Percentiles rank a stretch among this genome's conserved stretches.
phyloP scores from a whole-genome alignment of 2,113 vertebrate genomes.

The Otus sunia region DNA sequence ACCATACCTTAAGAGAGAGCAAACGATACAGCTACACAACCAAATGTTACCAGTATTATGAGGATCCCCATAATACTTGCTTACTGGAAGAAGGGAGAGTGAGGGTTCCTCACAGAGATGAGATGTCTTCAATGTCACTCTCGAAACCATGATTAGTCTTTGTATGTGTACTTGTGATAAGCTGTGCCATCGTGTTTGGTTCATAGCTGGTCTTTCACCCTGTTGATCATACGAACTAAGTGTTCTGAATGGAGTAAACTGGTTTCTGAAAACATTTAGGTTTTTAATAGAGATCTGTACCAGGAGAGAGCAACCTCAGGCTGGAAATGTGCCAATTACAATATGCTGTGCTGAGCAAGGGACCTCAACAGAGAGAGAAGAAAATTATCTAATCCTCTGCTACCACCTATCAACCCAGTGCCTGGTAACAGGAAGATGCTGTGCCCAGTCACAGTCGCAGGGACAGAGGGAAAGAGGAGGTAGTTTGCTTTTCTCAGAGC shows the following conservation, averaged over 20 bases:
- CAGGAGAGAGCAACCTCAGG: neutral
- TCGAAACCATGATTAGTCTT: neutral
- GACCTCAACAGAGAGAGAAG: neutral
- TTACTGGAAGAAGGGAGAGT: neutral
- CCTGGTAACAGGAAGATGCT: neutral
- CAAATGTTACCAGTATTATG: neutral
- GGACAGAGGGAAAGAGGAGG: neutral
- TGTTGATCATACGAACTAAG: neutral
- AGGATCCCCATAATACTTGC: neutral
- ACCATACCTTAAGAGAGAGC: neutral
- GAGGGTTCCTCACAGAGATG: rapidly evolving
- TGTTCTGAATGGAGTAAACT: neutral
- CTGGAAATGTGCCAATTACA: neutral
- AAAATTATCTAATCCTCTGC: neutral
- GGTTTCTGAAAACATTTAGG: neutral
- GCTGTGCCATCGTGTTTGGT: neutral
- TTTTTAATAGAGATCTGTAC: neutral
- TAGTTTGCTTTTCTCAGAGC: neutral
- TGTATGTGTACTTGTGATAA: neutral
- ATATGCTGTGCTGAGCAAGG: neutral
- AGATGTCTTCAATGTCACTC: neutral
- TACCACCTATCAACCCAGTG: neutral
- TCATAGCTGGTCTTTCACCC: neutral
- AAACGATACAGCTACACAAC: neutral
- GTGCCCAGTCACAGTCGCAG: neutral